Base-by-base conservation (phyloP, 2,113 vertebrate genomes). In the Lontra canadensis region DNA sequence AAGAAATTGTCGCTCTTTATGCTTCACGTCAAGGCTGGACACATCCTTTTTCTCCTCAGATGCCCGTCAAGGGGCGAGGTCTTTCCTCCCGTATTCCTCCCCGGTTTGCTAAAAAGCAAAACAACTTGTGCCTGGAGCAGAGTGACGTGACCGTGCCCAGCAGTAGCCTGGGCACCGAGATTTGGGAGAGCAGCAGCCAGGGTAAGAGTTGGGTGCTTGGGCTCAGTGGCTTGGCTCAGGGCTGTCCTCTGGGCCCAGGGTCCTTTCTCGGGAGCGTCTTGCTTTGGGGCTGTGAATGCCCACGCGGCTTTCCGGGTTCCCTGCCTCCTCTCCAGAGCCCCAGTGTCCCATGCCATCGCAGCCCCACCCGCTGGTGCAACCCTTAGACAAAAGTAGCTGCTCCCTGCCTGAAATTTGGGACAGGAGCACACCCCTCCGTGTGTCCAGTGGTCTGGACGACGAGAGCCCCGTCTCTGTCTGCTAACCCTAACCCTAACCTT, bases 21-120 rank as follows among this genome's bases (percentile, higher is more conserved):
- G 11, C 21, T 65, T 44, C 13, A 23, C 3, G 0, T 83, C 29
- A 6, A 18, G 65, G 25, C 36, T 34, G 12, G 21, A 31, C 21
- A 0, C 6, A 1, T 17, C 49, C 57, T 21, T 47, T 11, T 82
- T 44, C 82, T 42, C 59, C 12, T 1, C 90, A 99, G 99, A 99
- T 99, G 10, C 98, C 99, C 3, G 97, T 99, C 74, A 99, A 99
- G 97, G 99, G 98, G 96, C 99, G 99, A 8, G 97, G 99, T 14
- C 99, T 99, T 8, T 96, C 99, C 39, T 99, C 99, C 4, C 99
- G 99, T 84, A 99, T 99, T 90, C 99, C 99, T 0, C 99, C 99
- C n/a, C 99, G 99, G 0, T 99, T 99, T 98, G 99, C 99, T 1
- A 99, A 99, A 98, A 99, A 99, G 96, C 99, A 99, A 96, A 99